Percentiles rank a stretch among this genome's conserved stretches.
Evolutionary conservation across 1,140 invertebrate genomes (phyloP).

Genomic region (Heliconius hermathena): DNA sequence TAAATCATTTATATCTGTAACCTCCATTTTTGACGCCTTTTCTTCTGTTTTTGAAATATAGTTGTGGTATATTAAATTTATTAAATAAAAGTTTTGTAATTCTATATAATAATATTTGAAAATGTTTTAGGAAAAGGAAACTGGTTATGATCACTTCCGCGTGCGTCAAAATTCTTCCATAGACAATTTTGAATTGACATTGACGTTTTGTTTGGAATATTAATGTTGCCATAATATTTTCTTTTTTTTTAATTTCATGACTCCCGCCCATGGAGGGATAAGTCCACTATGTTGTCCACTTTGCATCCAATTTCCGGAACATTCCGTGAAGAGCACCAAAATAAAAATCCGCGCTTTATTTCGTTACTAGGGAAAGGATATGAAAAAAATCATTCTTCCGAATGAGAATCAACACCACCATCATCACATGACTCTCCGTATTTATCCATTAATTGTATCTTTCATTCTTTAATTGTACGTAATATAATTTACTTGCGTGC

Average conservation of each 20-base stretch:
- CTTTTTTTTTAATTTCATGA: not conserved
- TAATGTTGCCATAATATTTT: conserved; percentile 11
- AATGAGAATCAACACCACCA: no score
- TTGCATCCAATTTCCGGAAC: no score
- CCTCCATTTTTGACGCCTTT: conserved; percentile 55
- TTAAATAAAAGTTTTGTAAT: not conserved
- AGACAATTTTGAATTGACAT: conserved; percentile 25
- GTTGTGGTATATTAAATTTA: conserved; percentile 57
- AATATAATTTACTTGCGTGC: no score
- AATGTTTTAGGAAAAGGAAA: conserved; percentile 72
- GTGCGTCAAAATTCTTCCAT: conserved; percentile 58
- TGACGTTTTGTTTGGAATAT: conserved; percentile 16
- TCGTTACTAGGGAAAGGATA: no score
- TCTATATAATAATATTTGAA: conserved; percentile 5
- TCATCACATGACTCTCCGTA: no score
- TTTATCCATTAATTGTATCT: no score
- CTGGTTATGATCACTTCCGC: conserved; percentile 69
- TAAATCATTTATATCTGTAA: conserved; percentile 67
- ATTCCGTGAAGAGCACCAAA: no score
- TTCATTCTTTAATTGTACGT: no score
- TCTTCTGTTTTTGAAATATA: not conserved
- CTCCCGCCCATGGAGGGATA: no score
- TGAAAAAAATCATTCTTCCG: no score
- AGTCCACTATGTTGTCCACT: no score
- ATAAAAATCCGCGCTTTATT: no score